These are phyloP conservation scores for Argyresthia goedartella DNA, from an alignment of 2,888 invertebrate species.

Conservation along the genomic window DNA sequence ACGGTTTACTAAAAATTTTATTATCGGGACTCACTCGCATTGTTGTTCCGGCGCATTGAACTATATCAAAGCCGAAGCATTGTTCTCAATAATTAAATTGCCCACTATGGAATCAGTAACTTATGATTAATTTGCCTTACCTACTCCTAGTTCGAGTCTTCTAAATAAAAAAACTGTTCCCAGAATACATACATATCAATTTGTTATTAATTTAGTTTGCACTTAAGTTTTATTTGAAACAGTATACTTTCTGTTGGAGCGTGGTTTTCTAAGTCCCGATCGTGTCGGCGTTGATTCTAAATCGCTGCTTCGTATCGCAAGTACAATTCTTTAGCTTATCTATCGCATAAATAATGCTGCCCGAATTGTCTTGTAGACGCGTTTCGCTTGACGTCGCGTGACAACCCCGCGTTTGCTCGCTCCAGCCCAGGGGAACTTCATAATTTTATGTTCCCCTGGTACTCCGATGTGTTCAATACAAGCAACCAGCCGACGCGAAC, in stretches of 20 bases:
- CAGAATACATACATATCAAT: no score
- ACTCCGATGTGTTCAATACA: constrained; percentile 24
- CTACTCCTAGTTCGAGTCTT: background rate
- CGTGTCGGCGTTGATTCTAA: background rate
- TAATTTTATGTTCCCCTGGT: constrained; percentile 31
- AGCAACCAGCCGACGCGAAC: background rate
- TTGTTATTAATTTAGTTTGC: no score
- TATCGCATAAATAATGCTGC: constrained; percentile 43
- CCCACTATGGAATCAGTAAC: background rate
- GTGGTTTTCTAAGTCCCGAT: background rate
- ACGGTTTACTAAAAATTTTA: background rate
- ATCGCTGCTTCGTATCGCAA: constrained; percentile 13
- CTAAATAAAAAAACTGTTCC: no score
- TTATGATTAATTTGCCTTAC: background rate
- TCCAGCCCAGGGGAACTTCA: constrained; percentile 37
- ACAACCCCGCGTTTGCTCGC: constrained; percentile 35
- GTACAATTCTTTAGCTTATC: constrained; percentile 48
- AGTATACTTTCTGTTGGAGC: no score
- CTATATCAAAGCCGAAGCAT: background rate
- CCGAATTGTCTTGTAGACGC: constrained; percentile 42
- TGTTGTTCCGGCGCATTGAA: background rate
- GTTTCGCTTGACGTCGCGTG: constrained; percentile 48
- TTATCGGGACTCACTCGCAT: background rate
- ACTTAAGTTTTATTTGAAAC: no score
- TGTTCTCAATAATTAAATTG: background rate